A percentile compares a stretch with the other conserved stretches of the same genome.
These are phyloP conservation scores for Linnaemya vulpina DNA, from an alignment of 2,888 invertebrate genomes.

Conservation along the genomic window DNA sequence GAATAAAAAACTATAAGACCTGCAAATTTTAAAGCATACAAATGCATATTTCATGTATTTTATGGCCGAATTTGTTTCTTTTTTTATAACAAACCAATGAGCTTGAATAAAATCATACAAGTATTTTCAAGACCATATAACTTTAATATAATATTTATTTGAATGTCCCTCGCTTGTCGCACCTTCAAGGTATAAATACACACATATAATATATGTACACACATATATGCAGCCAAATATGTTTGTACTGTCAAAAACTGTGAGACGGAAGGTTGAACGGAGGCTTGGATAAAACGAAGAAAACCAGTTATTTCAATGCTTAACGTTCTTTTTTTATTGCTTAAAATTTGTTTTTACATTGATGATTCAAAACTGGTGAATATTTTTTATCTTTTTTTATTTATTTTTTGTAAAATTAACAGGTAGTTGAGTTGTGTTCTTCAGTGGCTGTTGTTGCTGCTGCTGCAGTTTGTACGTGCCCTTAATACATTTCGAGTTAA, in stretches of 20 bases:
- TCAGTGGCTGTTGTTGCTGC: slow-evolving; percentile 17
- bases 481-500: slow-evolving; percentile 17
- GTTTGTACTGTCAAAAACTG: slow-evolving; percentile 13
- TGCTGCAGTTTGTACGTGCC: slow-evolving; percentile 34
- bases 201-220: too few relatives aligned
- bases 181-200: slow-evolving; percentile 57
- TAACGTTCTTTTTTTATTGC: slow-evolving; percentile 31
- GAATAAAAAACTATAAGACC: slow-evolving; percentile 39
- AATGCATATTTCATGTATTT: slow-evolving; percentile 19
- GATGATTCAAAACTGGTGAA: slow-evolving; percentile 57
- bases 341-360: slow-evolving; percentile 57
- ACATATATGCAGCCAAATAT: neutral
- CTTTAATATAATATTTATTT: slow-evolving; percentile 18
- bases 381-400: neutral
- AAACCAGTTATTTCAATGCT: slow-evolving; percentile 68
- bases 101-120: slow-evolving; percentile 25
- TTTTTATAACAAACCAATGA: slow-evolving; percentile 28
- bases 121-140: slow-evolving; percentile 61
- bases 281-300: slow-evolving; percentile 48
- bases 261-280: slow-evolving; percentile 4
- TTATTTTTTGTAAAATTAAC: slow-evolving; percentile 40
- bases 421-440: slow-evolving; percentile 46
- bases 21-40: slow-evolving; percentile 50
- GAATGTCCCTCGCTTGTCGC: slow-evolving; percentile 61
- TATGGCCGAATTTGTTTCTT: slow-evolving; percentile 34